These are phyloP conservation scores for Xanthia icteritia DNA, from an alignment of 2,888 invertebrate genomes.

Conservation along the genomic window DNA sequence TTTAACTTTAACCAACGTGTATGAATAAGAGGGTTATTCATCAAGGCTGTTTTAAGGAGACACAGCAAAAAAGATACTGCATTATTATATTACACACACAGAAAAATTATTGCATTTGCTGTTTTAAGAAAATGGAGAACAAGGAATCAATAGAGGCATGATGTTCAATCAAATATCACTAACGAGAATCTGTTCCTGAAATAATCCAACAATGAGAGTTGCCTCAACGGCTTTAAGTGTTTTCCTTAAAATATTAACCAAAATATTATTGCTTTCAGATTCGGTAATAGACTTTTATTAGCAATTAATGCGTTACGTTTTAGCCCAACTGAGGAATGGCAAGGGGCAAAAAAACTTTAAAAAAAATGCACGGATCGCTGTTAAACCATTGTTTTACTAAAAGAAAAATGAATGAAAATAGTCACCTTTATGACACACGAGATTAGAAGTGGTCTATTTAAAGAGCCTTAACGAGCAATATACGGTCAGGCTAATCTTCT, in stretches of 20 bases:
- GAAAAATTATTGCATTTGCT: background rate
- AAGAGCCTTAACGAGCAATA: background rate
- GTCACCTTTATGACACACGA: background rate
- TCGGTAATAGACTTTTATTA: slow-evolving; percentile 4
- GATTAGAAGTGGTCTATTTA: background rate
- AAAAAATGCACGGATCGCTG: too few species aligned
- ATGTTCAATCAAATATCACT: slow-evolving; percentile 15
- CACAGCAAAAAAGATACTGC: background rate
- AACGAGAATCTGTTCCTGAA: slow-evolving; percentile 29
- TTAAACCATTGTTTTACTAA: background rate
- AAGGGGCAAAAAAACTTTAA: too few species aligned
- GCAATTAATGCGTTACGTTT: too few species aligned
- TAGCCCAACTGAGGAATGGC: too few species aligned
- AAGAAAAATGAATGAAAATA: background rate
- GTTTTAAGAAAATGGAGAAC: background rate
- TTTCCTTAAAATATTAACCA: slow-evolving; percentile 23
- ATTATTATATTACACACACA: too few species aligned
- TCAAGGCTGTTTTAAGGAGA: background rate
- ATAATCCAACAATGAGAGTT: slow-evolving; percentile 3
- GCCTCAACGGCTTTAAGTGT: background rate
- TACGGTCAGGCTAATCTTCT: background rate
- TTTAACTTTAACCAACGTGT: too few species aligned
- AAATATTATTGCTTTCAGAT: slow-evolving; percentile 19
- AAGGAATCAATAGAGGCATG: background rate
- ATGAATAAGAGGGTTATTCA: too few species aligned